Evolutionary conservation across 2,888 invertebrate species (phyloP), one percentile per base, ranked within the genome.

Genomic region (Protula sp.): DNA sequence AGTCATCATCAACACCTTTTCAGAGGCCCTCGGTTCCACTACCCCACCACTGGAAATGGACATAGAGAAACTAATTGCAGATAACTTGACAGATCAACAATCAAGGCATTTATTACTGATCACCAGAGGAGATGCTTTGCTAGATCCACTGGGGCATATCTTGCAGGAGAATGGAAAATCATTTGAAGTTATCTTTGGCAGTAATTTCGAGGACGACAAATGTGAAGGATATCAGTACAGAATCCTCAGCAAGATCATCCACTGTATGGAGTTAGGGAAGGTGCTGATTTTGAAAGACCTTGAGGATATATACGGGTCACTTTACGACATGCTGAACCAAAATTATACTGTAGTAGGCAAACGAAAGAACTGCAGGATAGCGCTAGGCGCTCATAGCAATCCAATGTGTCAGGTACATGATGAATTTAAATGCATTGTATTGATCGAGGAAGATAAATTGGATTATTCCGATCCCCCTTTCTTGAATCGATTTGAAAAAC

Each of bases 401-500:
- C 72, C 70, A 5, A 67, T 70, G 30, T 72, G 72, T 53, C 66
- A 67, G 31, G 72, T 73, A 24, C 62, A 70, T 58, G 68, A 71
- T 19, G 48, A 63, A 0, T 73, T 73, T 54, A 65, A 67, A 59
- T 71, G 71, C 57, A 67, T 73, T 55, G 72, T 73, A 1, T 59
- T 73, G 0, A 65, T 70, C 2, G 69, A 70, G 47, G 67, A 70
- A 56, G 58, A 55, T 4, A 63, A 68, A 48, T 27, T 73, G 1
- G 57, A 67, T 56, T 57, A 62, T 27, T 62, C 67, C 14, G 71
- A 72, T 52, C 70, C 72, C n/a, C 72, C 74, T 4, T 70, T 74
- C 60, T 56, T 74, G n/a, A 74, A 74, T 51, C 58, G 74, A 14
- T 72, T 74, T 62, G 74, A 74, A 59, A 74, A 74, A 28, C 74